phyloP scores from a whole-genome alignment of 1,140 invertebrate genomes.

The Mesaphorura yosii region DNA sequence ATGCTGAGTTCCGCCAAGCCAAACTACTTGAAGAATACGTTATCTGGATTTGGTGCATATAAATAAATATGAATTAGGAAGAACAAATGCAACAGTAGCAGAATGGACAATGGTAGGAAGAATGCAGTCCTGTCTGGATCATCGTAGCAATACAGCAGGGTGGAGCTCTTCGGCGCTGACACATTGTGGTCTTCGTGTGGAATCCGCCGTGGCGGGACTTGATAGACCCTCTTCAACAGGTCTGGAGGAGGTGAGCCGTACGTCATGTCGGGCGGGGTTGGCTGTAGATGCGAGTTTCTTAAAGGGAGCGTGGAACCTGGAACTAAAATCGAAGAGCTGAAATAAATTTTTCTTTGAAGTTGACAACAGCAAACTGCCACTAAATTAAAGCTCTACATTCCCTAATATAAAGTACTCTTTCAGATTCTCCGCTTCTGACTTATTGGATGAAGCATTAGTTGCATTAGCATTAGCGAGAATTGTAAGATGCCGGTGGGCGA shows the following conservation, averaged over 20 bases:
- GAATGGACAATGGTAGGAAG: conserved; percentile 8
- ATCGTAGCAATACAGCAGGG: conserved; percentile 17
- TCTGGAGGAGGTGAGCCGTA: background rate
- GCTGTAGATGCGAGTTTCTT: too few relatives aligned
- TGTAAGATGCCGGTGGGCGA: too few relatives aligned
- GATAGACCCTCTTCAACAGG: background rate
- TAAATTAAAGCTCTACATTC: too few relatives aligned
- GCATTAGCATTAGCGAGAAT: too few relatives aligned
- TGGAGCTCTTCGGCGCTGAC: conserved; percentile 10
- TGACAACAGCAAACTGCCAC: too few relatives aligned
- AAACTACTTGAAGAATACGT: conserved; percentile 14
- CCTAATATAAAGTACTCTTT: too few relatives aligned
- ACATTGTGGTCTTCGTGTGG: background rate
- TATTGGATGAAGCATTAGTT: too few relatives aligned
- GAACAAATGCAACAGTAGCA: conserved; percentile 10
- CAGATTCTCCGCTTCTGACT: too few relatives aligned
- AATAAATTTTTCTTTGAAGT: too few relatives aligned
- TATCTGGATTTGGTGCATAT: conserved; percentile 22
- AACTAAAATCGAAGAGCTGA: too few relatives aligned
- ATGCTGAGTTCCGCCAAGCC: too few relatives aligned
- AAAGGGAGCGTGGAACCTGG: too few relatives aligned
- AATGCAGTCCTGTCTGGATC: conserved; percentile 17
- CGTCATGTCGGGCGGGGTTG: background rate
- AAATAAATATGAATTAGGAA: conserved; percentile 15
- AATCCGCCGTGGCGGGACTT: background rate